These are phyloP conservation scores for Idaea straminata DNA, from an alignment of 2,888 invertebrate species.

Conservation along the genomic window DNA sequence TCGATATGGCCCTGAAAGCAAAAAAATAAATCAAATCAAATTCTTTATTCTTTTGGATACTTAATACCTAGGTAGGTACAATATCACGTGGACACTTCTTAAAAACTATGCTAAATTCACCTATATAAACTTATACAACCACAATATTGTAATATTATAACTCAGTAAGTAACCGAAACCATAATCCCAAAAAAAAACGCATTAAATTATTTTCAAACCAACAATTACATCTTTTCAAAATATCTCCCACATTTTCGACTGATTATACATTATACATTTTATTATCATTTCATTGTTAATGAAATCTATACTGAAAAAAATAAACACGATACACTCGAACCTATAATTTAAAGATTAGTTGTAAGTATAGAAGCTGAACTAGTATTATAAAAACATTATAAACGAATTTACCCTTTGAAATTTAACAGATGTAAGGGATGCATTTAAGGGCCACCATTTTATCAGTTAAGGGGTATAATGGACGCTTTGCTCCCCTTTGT, in stretches of 20 bases:
- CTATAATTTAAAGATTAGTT: conserved; percentile 1
- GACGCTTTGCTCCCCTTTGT: not conserved
- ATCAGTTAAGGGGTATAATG: conserved; percentile 12
- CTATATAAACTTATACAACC: too few species aligned
- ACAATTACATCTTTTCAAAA: not conserved
- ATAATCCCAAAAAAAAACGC: not conserved
- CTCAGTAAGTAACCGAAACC: too few species aligned
- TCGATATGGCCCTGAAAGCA: too few species aligned
- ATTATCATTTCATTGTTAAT: not conserved
- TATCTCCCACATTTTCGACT: not conserved
- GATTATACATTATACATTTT: not conserved
- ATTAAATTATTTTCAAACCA: not conserved
- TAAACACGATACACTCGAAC: not conserved
- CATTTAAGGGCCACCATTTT: conserved; percentile 46
- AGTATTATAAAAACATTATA: conserved; percentile 73
- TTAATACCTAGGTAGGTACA: too few species aligned
- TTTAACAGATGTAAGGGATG: conserved; percentile 51
- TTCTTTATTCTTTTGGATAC: too few species aligned
- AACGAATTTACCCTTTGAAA: conserved; percentile 67
- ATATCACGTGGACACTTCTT: too few species aligned
- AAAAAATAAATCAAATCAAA: too few species aligned
- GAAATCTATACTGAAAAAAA: not conserved
- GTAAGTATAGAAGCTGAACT: conserved; percentile 2
- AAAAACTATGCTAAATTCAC: too few species aligned
- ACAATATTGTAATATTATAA: too few species aligned